Conservation (phyloP, 1,140 invertebrate genomes). For the Nasonia longicornis region DNA sequence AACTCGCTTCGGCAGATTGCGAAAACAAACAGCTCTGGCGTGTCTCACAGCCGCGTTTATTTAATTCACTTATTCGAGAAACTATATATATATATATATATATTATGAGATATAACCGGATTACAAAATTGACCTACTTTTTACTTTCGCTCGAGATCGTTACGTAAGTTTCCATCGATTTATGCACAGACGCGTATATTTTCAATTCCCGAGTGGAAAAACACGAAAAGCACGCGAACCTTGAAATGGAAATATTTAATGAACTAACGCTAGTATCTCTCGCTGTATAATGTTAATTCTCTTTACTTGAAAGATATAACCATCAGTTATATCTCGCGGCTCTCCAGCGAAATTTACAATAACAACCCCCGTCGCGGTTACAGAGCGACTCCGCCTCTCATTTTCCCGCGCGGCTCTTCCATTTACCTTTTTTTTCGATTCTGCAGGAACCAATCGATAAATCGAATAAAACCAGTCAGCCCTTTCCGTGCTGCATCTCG, state of each 20-base stretch:
- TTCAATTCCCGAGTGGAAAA: no score
- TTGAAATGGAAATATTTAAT: no score
- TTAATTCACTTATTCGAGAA: neutral
- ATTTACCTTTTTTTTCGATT: no score
- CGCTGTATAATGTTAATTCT: no score
- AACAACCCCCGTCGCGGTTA: neutral
- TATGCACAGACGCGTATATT: neutral
- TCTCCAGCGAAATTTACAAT: neutral
- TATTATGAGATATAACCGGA: neutral
- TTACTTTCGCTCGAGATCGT: neutral
- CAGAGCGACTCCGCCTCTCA: neutral
- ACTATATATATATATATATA: neutral
- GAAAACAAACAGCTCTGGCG: neutral
- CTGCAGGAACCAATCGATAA: neutral
- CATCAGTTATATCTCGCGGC: neutral
- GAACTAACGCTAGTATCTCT: no score
- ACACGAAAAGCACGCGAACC: no score
- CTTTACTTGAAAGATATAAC: neutral
- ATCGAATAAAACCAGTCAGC: neutral
- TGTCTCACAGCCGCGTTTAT: neutral
- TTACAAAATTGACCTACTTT: neutral
- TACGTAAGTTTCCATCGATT: neutral
- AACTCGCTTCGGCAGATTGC: neutral
- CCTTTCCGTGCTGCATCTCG: no score
- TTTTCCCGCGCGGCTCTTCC: neutral